Conservation (phyloP, 2,113 vertebrate genomes). For the Lampris megalopsis region DNA sequence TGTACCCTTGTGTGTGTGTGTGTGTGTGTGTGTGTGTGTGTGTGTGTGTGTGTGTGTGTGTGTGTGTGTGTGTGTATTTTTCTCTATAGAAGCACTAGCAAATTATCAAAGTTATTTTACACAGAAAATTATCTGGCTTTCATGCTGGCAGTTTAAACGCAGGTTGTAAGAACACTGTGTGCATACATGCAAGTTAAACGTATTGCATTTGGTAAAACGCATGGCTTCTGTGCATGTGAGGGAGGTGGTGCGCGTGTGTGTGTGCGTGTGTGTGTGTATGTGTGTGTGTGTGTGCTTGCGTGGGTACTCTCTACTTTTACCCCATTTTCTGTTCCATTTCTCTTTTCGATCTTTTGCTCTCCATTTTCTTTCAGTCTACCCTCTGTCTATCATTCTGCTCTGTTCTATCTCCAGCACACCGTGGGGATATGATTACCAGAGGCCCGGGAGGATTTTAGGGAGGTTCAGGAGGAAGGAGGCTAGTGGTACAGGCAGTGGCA, state of each 20-base stretch:
- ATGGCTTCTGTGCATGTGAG: constrained; percentile 20
- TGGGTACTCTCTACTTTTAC: not conserved
- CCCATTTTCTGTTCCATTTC: constrained; percentile 51
- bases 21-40: constrained; percentile 24
- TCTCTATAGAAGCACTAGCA: constrained; percentile 35
- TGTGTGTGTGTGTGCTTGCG: constrained; percentile 2
- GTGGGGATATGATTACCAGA: constrained; percentile 72
- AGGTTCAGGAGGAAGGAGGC: constrained; percentile 77
- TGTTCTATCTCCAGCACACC: constrained; percentile 66
- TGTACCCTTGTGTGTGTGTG: constrained; percentile 35
- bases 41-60: constrained; percentile 29
- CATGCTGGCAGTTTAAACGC: constrained; percentile 34
- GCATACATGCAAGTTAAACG: constrained; percentile 27
- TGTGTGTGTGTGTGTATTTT: constrained; percentile 19
- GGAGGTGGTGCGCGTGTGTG: constrained; percentile 13
- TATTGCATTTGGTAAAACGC: constrained; percentile 43
- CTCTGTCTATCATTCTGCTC: constrained; percentile 49
- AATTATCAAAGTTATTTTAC: constrained; percentile 63
- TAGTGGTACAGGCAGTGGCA: constrained; percentile 78
- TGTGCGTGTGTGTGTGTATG: constrained; percentile 3
- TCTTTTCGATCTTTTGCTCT: constrained; percentile 28
- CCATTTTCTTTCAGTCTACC: constrained; percentile 46
- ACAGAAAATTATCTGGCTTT: constrained; percentile 63
- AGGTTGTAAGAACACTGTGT: constrained; percentile 33
- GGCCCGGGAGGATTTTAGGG: constrained; percentile 78